These are phyloP conservation scores for Drosophila eugracilis DNA, from an alignment of 1,140 invertebrate species.

Conservation along the genomic window DNA sequence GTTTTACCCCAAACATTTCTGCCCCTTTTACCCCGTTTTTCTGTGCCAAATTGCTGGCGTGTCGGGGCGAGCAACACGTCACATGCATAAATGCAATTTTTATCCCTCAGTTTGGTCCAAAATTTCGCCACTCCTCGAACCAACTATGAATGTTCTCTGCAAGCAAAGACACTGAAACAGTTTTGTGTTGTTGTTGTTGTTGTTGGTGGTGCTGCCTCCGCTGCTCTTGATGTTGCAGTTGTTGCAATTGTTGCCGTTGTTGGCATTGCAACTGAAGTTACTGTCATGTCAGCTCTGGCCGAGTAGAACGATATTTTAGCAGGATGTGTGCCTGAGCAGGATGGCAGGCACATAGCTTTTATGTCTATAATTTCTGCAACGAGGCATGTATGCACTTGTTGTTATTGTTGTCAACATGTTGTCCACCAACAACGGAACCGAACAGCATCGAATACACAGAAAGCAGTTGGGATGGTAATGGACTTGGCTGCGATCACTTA, in stretches of 20 bases:
- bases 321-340: conserved; percentile 18
- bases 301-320: conserved; percentile 69
- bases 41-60: conserved; percentile 53
- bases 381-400: conserved; percentile 54
- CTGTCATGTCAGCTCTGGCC: conserved; percentile 68
- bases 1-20: neutral
- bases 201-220: neutral
- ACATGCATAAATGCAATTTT: conserved; percentile 75
- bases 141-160: conserved; percentile 42
- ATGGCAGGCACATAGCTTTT: conserved; percentile 41
- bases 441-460: conserved; percentile 18
- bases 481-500: conserved; percentile 64
- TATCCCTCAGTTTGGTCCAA: conserved; percentile 17
- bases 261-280: conserved; percentile 67
- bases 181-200: conserved; percentile 33
- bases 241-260: conserved; percentile 31
- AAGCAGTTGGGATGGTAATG: conserved; percentile 25
- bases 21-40: conserved; percentile 3
- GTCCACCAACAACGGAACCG: conserved; percentile 60
- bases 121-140: conserved; percentile 2
- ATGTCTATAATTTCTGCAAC: conserved; percentile 66
- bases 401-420: conserved; percentile 77
- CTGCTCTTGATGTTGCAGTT: neutral
- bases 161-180: conserved; percentile 53
- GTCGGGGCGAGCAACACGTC: conserved; percentile 59